Percentiles rank a stretch among this genome's conserved stretches.
These are phyloP conservation scores for Drosophila flavopinicola DNA, from an alignment of 2,888 invertebrate genomes.

Conservation along the genomic window DNA sequence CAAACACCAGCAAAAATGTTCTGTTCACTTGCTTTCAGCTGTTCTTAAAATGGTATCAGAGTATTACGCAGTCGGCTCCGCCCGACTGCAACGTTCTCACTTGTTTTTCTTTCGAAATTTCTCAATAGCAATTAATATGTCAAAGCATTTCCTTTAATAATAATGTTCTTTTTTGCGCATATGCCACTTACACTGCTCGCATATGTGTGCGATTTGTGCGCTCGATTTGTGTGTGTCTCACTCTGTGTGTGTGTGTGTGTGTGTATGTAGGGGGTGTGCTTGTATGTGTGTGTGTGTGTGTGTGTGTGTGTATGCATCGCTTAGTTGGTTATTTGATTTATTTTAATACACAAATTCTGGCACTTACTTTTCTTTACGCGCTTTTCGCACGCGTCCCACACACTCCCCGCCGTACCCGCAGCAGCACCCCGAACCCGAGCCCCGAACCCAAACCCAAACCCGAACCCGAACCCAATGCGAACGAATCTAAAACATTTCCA, in stretches of 20 bases:
- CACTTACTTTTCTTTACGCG: slow-evolving; percentile 80
- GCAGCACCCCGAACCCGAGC: not conserved
- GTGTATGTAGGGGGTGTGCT: no score
- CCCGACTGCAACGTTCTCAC: no score
- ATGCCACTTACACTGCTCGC: slow-evolving; percentile 61
- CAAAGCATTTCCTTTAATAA: slow-evolving; percentile 47
- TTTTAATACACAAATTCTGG: slow-evolving; percentile 77
- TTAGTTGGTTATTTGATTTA: slow-evolving; percentile 76
- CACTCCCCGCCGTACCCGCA: slow-evolving; percentile 8
- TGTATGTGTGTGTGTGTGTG: not conserved
- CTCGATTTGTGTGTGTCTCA: not conserved
- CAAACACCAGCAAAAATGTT: no score
- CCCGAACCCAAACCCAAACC: slow-evolving; percentile 26
- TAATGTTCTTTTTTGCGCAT: slow-evolving; percentile 51
- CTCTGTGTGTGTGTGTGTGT: slow-evolving; percentile 11
- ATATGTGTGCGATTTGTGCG: slow-evolving; percentile 7
- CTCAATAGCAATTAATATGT: slow-evolving; percentile 69
- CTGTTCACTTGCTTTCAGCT: no score
- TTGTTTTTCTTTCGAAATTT: slow-evolving; percentile 36
- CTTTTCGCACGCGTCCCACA: slow-evolving; percentile 65
- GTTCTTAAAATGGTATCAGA: no score
- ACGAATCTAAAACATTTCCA: slow-evolving; percentile 71
- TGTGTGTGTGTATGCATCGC: slow-evolving; percentile 74
- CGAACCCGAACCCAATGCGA: slow-evolving; percentile 30
- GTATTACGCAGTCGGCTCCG: no score